phyloP scores from a whole-genome alignment of 2,888 invertebrate species.

The Himalopsyche anomala region DNA sequence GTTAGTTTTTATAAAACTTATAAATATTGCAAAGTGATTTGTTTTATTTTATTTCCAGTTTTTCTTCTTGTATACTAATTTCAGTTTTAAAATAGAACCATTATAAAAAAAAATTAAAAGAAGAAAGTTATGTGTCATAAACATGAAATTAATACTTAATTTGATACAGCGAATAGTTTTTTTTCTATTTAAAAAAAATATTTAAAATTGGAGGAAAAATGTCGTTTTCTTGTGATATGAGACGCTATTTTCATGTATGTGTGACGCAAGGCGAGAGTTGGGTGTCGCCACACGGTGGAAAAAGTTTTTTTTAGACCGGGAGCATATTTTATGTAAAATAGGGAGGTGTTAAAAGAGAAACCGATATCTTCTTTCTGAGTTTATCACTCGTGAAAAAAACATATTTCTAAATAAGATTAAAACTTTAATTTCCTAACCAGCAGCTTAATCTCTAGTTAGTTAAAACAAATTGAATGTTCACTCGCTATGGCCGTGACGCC shows the following conservation, averaged over 20 bases:
- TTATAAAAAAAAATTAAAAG: too few relatives aligned
- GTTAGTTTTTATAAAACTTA: too few relatives aligned
- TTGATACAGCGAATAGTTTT: background rate
- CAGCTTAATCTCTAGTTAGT: too few relatives aligned
- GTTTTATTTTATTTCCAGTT: too few relatives aligned
- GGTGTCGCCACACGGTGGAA: conserved; percentile 52
- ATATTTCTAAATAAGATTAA: too few relatives aligned
- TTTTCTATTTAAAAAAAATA: background rate
- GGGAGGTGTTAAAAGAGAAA: conserved; percentile 62
- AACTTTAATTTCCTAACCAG: too few relatives aligned
- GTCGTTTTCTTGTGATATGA: background rate
- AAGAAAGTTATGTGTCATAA: too few relatives aligned
- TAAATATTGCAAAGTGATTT: too few relatives aligned
- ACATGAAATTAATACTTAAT: background rate
- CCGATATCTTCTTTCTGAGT: conserved; percentile 57
- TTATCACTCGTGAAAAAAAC: conserved; percentile 46
- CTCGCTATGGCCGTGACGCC: too few relatives aligned
- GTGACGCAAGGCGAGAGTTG: conserved; percentile 44
- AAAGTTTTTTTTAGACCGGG: conserved; percentile 54
- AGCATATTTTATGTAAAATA: conserved; percentile 64
- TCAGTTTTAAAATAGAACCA: too few relatives aligned
- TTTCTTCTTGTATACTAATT: too few relatives aligned
- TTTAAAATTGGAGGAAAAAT: background rate
- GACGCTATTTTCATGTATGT: conserved; percentile 42
- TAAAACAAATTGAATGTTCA: too few relatives aligned